Evolutionary conservation across 2,797 vertebrate genomes (phyloP).

Genomic region (Sibirionetta formosa): DNA sequence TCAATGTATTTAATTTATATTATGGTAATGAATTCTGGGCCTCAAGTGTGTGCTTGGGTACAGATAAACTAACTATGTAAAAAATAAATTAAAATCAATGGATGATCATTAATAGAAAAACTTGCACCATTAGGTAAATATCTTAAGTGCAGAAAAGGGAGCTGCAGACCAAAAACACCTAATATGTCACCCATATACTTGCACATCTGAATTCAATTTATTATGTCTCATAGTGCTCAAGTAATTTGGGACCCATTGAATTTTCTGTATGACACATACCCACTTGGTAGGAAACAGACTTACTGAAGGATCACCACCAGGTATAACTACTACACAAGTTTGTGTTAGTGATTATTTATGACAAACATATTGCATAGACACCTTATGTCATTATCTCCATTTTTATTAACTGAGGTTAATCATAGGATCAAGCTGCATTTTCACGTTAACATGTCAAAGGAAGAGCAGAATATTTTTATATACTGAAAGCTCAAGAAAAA

Average conservation of each 20-base stretch:
- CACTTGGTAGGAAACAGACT: neutral
- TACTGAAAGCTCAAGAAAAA: neutral
- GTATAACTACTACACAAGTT: neutral
- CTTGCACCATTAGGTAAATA: neutral
- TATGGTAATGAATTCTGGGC: neutral
- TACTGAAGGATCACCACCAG: neutral
- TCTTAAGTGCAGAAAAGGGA: neutral
- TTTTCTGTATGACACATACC: accelerated
- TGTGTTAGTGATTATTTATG: neutral
- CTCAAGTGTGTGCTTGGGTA: neutral
- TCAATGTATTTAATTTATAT: neutral
- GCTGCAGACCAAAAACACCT: neutral
- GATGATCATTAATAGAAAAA: neutral
- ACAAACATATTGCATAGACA: too few relatives aligned
- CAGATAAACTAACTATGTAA: neutral
- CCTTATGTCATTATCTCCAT: neutral
- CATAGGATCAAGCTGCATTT: neutral
- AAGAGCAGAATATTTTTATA: neutral
- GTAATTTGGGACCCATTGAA: neutral
- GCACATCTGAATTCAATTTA: neutral
- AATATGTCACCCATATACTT: accelerated
- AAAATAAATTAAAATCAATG: neutral
- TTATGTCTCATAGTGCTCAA: neutral
- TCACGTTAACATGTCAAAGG: neutral
- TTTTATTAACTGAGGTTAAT: neutral